Percentiles rank a stretch among this genome's conserved stretches.
These are phyloP conservation scores for Urocolius indicus DNA, from an alignment of 2,113 vertebrate species.

Conservation along the genomic window DNA sequence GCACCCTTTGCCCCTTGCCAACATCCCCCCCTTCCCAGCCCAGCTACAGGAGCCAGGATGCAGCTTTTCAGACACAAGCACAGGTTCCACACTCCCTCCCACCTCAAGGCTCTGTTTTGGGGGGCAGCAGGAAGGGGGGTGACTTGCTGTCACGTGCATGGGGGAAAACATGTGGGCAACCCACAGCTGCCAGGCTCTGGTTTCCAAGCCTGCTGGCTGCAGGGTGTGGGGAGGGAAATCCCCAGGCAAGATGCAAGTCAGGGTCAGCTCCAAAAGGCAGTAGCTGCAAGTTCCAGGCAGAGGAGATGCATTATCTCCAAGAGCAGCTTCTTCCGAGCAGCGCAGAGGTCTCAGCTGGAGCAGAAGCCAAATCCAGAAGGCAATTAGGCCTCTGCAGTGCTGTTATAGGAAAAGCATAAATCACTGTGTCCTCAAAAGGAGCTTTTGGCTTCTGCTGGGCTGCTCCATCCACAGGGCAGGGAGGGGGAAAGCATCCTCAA, in stretches of 20 bases:
- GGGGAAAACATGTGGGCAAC: too few species aligned
- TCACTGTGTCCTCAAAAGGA: neutral
- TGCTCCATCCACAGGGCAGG: neutral
- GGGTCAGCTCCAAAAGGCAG: neutral
- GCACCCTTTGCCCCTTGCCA: neutral
- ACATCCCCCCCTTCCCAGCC: too few species aligned
- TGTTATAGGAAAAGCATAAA: neutral
- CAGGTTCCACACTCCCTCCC: neutral
- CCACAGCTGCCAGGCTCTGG: too few species aligned
- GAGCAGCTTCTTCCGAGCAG: neutral
- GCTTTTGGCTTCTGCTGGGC: neutral
- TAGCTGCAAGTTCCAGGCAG: neutral
- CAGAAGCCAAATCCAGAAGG: neutral
- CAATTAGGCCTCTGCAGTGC: neutral
- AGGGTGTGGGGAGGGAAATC: neutral
- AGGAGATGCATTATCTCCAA: neutral
- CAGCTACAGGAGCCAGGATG: neutral
- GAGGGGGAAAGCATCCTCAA: neutral
- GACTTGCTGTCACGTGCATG: neutral
- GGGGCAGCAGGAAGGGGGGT: neutral
- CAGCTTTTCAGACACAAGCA: neutral
- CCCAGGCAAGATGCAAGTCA: accelerated
- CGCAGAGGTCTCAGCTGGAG: neutral
- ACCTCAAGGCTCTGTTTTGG: accelerated
- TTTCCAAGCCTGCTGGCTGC: too few species aligned